Evolutionary conservation across 2,888 invertebrate genomes (phyloP), one percentile per base, ranked within the genome.

Genomic region (Eupeodes luniger): DNA sequence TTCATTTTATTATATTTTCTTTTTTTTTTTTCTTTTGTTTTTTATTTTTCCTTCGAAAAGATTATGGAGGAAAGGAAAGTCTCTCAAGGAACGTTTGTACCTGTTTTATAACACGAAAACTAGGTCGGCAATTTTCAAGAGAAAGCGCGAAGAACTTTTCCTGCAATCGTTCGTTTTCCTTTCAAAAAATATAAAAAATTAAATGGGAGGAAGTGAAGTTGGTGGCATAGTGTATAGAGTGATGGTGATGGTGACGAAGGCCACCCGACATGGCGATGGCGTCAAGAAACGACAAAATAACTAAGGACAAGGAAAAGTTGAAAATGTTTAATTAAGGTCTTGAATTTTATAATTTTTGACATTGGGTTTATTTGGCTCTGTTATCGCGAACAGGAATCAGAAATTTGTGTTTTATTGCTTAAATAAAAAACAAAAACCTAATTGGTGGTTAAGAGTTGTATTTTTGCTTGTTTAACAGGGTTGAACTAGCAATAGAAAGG

Each of bases 321-420:
- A 51, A 81, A 66, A 77, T 81, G 61, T 59, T 72, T 81, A 85
- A 85, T 81, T 81, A 85, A 67, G 59, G 49, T 44, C 34, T 67
- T 59, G 76, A 77, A 81, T 49, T 80, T 49, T 80, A 47, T 67
- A 78, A 74, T 70, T 75, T 80, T 75, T 80, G 51, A 57, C 64
- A 61, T 76, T 59, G 36, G 76, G 66, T 77, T 76, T 85, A 80
- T 80, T 80, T 51, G 12, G 51, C 64, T 77, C 16, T 61, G 70
- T 47, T 76, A 77, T 72, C 64, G 34, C 19, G 59, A 57, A 40
- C 5, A 67, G 51, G 19, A 53, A 72, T 67, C 70, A 14, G 61
- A 59, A 81, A 66, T 81, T 53, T 53, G 64, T 76, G 55, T 70
- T 79, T 27, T 9, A 80, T 79, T 64, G 75, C 51, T n/a, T 49